Evolutionary conservation across 2,888 invertebrate genomes (phyloP).

Genomic region (Trypoxylon attenuatum): DNA sequence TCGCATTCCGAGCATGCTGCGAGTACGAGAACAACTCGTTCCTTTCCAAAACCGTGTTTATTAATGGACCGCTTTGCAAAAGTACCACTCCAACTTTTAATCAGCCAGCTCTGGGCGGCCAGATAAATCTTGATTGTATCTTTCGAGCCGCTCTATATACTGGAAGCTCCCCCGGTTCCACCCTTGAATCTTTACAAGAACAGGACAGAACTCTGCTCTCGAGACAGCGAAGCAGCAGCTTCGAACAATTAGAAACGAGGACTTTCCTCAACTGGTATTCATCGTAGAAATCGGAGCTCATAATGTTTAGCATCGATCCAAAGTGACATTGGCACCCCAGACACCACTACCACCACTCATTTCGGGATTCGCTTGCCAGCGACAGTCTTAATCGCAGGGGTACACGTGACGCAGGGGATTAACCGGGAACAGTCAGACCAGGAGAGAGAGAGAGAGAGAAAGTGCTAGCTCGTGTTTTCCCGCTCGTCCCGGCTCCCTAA

Average conservation of each 20-base stretch:
- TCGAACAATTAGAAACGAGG: constrained; percentile 43
- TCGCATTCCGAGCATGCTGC: constrained; percentile 5
- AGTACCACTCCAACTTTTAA: constrained; percentile 44
- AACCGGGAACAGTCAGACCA: too few species aligned
- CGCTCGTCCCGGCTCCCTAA: too few species aligned
- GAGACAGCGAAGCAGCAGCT: constrained; percentile 20
- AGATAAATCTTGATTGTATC: constrained; percentile 57
- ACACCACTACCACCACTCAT: too few species aligned
- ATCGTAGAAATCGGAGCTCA: not conserved
- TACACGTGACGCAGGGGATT: not conserved
- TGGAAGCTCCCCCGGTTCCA: constrained; percentile 13
- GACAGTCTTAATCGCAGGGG: constrained; percentile 5
- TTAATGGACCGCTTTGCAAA: constrained; percentile 43
- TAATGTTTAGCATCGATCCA: not conserved
- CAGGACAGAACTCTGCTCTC: too few species aligned
- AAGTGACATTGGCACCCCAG: too few species aligned
- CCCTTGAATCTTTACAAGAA: too few species aligned
- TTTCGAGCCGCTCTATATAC: constrained; percentile 43
- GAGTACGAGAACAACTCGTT: constrained; percentile 12
- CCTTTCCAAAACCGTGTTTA: constrained; percentile 37
- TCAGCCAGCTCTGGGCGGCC: constrained; percentile 42
- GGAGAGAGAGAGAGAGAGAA: too few species aligned
- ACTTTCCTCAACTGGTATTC: constrained; percentile 30
- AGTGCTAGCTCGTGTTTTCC: not conserved
- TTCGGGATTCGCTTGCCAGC: not conserved